These are phyloP conservation scores for Oegoconia quadripuncta DNA, from an alignment of 2,888 invertebrate genomes.

Conservation along the genomic window DNA sequence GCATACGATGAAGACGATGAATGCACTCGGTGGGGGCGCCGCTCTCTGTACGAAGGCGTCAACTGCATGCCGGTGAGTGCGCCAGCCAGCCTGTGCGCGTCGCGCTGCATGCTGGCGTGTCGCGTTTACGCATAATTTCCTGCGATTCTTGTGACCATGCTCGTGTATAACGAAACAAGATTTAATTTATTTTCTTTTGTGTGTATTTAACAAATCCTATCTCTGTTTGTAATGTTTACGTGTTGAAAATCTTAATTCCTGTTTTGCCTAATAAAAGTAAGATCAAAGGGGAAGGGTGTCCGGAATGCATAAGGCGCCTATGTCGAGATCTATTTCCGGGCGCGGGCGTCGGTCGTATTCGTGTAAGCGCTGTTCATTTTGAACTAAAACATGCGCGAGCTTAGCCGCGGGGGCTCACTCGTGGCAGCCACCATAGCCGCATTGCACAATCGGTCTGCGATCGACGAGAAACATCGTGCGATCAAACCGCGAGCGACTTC, in stretches of 20 bases:
- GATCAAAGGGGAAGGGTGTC: slow-evolving; percentile 62
- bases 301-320: slow-evolving; percentile 65
- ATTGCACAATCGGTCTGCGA: slow-evolving; percentile 63
- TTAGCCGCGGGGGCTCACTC: slow-evolving; percentile 78
- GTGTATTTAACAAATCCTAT: slow-evolving; percentile 10
- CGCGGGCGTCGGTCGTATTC: slow-evolving; percentile 68
- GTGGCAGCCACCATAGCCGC: slow-evolving; percentile 79
- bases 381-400: slow-evolving; percentile 75
- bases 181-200: slow-evolving; percentile 21
- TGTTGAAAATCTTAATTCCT: slow-evolving; percentile 26
- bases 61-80: slow-evolving; percentile 69
- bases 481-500: slow-evolving; percentile 49
- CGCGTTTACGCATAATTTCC: slow-evolving; percentile 36
- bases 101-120: slow-evolving; percentile 42
- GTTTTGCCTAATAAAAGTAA: slow-evolving; percentile 44
- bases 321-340: slow-evolving; percentile 73
- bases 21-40: slow-evolving; percentile 46
- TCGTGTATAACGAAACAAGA: slow-evolving; percentile 28
- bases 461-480: slow-evolving; percentile 52
- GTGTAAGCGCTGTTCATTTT: slow-evolving; percentile 68
- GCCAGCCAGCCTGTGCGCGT: slow-evolving; percentile 45
- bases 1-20: slow-evolving; percentile 38
- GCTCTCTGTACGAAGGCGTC: slow-evolving; percentile 71
- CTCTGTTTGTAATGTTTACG: slow-evolving; percentile 18
- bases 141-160: slow-evolving; percentile 26